phyloP scores from a whole-genome alignment of 2,113 vertebrate genomes.

The Cacatua alba region DNA sequence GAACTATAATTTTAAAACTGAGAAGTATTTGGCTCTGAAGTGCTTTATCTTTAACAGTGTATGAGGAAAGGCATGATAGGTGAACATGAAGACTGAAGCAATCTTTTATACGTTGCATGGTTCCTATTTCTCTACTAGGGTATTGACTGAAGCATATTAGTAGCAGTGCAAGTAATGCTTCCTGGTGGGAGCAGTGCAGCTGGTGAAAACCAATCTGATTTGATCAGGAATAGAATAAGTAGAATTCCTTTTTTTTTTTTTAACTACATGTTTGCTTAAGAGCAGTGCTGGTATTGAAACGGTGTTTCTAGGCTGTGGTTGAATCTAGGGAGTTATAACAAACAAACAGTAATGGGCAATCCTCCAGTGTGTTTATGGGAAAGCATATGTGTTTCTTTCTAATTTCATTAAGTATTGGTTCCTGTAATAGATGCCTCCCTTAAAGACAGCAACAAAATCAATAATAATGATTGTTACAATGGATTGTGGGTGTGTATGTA shows the following conservation, averaged over 20 bases:
- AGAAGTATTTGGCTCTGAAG: not conserved
- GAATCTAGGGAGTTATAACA: constrained; percentile 60
- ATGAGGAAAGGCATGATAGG: not conserved
- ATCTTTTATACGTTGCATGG: not conserved
- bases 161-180: not conserved
- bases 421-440: constrained; percentile 71
- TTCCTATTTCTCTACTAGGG: not conserved
- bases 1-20: not conserved
- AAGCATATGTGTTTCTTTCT: constrained; percentile 39
- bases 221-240: not conserved
- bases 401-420: constrained; percentile 68
- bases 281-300: constrained; percentile 40
- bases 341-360: constrained; percentile 53
- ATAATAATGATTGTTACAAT: constrained; percentile 73
- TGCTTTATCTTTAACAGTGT: not conserved
- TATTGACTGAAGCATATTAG: not conserved
- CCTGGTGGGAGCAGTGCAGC: not conserved
- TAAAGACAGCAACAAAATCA: constrained; percentile 70
- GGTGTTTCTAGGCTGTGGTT: constrained; percentile 59
- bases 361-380: constrained; percentile 66
- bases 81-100: not conserved
- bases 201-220: not conserved
- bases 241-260: fast-evolving
- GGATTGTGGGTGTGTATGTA: constrained; percentile 8
- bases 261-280: not conserved